Evolutionary conservation across 2,113 vertebrate genomes (phyloP).

Genomic region (Aix galericulata): DNA sequence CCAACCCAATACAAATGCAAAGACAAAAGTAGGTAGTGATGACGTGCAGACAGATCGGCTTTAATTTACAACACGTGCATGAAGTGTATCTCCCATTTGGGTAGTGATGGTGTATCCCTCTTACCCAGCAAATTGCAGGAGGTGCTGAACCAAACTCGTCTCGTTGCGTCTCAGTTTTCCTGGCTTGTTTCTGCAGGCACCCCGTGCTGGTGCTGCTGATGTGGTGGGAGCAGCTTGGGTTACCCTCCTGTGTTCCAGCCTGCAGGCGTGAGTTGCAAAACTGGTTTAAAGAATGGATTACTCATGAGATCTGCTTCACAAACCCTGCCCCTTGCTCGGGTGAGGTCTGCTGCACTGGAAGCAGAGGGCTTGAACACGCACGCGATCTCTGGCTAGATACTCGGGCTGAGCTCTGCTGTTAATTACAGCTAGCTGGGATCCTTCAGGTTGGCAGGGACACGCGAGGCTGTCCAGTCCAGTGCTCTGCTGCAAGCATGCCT

Average conservation of each 20-base stretch:
- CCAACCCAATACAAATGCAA: neutral
- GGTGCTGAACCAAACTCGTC: neutral
- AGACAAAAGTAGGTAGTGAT: neutral
- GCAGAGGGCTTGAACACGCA: neutral
- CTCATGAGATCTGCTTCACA: neutral
- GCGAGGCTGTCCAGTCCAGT: neutral
- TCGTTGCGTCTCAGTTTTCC: rapidly evolving
- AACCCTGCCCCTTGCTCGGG: neutral
- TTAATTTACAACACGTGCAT: rapidly evolving
- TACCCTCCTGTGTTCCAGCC: neutral
- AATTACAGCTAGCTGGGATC: neutral
- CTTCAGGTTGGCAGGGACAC: neutral
- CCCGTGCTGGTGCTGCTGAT: rapidly evolving
- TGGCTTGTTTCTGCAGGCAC: neutral
- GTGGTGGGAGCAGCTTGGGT: neutral
- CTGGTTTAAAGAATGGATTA: neutral
- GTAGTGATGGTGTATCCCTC: neutral
- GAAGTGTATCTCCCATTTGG: neutral
- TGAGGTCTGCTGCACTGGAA: neutral
- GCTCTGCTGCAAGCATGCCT: neutral
- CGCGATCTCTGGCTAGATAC: neutral
- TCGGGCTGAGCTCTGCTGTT: neutral
- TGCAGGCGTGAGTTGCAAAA: neutral
- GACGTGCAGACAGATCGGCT: neutral
- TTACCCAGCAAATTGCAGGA: neutral